These are phyloP conservation scores for Chrysemys picta DNA, from an alignment of 2,113 vertebrate species.

Conservation along the genomic window DNA sequence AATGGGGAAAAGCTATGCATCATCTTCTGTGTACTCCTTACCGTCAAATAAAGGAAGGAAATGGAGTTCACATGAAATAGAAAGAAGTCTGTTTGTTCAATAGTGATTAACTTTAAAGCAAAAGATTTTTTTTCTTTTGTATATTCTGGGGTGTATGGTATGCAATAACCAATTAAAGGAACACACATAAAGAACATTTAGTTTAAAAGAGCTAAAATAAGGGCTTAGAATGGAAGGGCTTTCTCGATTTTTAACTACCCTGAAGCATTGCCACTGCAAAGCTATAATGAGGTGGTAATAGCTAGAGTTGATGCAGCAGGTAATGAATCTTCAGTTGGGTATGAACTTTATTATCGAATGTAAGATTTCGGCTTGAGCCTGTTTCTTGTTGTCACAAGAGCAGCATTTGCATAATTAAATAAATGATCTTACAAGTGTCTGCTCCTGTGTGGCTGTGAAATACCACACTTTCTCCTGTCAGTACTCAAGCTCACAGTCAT, in stretches of 20 bases:
- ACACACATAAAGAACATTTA: conserved; percentile 10
- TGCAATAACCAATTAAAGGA: conserved; percentile 52
- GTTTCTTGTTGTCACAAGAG: conserved; percentile 75
- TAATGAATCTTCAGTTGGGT: conserved; percentile 67
- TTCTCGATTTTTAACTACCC: conserved; percentile 51
- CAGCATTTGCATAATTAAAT: conserved; percentile 79
- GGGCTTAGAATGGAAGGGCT: conserved; percentile 33
- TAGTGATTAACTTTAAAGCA: conserved; percentile 25
- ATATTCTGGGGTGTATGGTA: not conserved
- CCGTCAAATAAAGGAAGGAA: conserved; percentile 54
- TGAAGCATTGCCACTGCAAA: not conserved
- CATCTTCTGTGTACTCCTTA: not conserved
- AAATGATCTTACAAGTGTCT: conserved; percentile 76
- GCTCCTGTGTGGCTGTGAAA: conserved; percentile 71
- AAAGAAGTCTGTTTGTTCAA: conserved; percentile 62
- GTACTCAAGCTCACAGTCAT: conserved; percentile 45
- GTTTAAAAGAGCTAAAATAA: conserved; percentile 53
- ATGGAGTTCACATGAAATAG: conserved; percentile 5
- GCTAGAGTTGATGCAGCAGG: conserved; percentile 47
- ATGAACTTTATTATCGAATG: conserved; percentile 68
- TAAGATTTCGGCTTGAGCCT: conserved; percentile 64
- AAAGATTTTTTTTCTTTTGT: conserved; percentile 46
- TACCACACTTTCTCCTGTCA: conserved; percentile 69
- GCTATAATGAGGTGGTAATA: conserved; percentile 40
- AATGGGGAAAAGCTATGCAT: fast-evolving